Percentiles rank a stretch among this genome's conserved stretches.
These are phyloP conservation scores for Stenoptilia bipunctidactyla DNA, from an alignment of 2,888 invertebrate species.

Conservation along the genomic window DNA sequence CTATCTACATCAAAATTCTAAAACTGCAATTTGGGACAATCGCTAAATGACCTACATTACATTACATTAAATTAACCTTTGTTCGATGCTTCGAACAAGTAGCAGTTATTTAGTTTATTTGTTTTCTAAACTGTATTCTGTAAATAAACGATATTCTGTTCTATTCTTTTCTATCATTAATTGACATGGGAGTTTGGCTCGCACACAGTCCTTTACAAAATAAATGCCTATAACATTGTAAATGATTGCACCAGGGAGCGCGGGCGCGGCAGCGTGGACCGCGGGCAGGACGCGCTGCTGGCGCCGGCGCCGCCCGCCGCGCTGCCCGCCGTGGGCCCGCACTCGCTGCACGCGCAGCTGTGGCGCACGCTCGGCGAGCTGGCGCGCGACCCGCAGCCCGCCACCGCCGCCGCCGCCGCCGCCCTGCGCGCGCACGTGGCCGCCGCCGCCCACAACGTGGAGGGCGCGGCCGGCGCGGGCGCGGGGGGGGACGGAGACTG, in stretches of 20 bases:
- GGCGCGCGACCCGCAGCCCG: constrained; percentile 89
- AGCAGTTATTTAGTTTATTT: too few species aligned
- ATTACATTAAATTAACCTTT: too few species aligned
- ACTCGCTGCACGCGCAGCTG: constrained; percentile 87
- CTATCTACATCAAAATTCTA: too few species aligned
- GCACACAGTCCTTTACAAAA: too few species aligned
- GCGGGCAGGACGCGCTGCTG: constrained; percentile 40
- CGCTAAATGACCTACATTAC: too few species aligned
- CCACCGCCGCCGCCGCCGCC: constrained; percentile 83
- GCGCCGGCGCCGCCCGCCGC: constrained; percentile 18
- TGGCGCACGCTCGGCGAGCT: constrained; percentile 87
- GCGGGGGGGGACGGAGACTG: constrained; percentile 11
- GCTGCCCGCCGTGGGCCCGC: constrained; percentile 19
- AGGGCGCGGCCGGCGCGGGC: constrained; percentile 42
- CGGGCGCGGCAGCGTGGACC: constrained; percentile 26
- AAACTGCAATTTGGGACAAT: too few species aligned
- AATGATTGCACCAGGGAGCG: constrained; percentile 21
- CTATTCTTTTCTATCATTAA: too few species aligned
- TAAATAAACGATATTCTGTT: too few species aligned
- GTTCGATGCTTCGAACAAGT: too few species aligned
- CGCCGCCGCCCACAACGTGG: constrained; percentile 54
- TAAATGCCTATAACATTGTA: constrained; percentile 37
- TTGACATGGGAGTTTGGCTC: too few species aligned
- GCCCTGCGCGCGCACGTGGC: constrained; percentile 84
- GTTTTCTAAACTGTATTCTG: too few species aligned